phyloP scores from a whole-genome alignment of 2,113 vertebrate species.

The Mus pahari region DNA sequence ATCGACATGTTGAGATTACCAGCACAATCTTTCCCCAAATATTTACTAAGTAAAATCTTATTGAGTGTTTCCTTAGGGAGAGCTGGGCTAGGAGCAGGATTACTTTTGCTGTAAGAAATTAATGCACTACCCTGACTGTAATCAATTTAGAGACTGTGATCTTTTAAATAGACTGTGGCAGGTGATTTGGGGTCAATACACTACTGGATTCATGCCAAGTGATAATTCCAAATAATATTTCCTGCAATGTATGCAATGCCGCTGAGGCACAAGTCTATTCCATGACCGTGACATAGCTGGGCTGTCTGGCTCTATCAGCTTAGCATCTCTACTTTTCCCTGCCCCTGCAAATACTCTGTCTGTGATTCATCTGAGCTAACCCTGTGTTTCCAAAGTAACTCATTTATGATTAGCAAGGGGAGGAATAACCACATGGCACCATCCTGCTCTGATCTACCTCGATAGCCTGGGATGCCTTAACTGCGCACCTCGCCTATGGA shows the following conservation, averaged over 20 bases:
- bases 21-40: conserved; percentile 55
- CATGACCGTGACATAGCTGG: not conserved
- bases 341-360: not conserved
- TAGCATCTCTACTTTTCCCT: not conserved
- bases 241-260: not conserved
- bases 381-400: not conserved
- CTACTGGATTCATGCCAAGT: not conserved
- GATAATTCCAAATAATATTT: not conserved
- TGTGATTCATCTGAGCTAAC: not conserved
- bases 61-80: conserved; percentile 16
- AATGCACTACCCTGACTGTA: conserved; percentile 4
- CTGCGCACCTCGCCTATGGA: not conserved
- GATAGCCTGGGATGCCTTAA: not conserved
- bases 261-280: not conserved
- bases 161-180: conserved; percentile 43
- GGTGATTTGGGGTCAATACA: conserved; percentile 29
- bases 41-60: conserved; percentile 61
- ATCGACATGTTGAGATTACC: conserved; percentile 19
- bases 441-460: not conserved
- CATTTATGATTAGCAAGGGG: not conserved
- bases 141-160: conserved; percentile 38
- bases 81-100: not conserved
- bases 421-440: not conserved
- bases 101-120: conserved; percentile 62
- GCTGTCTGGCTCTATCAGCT: not conserved